Evolutionary conservation across 2,888 invertebrate genomes (phyloP).

Genomic region (Rhagophthalmus giganteus): DNA sequence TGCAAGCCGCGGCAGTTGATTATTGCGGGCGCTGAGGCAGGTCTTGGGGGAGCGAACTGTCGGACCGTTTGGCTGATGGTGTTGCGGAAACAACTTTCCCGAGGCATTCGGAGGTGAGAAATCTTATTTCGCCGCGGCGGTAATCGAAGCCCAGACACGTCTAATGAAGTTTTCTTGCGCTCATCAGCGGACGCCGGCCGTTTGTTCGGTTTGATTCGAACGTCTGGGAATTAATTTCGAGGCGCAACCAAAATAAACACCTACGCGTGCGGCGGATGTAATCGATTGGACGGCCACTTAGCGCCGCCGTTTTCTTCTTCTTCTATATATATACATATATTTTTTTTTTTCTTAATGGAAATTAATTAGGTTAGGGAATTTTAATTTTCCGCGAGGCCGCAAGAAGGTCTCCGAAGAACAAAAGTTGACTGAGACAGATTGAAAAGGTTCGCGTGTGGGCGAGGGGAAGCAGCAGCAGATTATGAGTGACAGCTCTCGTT

Average conservation of each 20-base stretch:
- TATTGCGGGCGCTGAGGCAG: slow-evolving; percentile 42
- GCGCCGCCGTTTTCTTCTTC: no score
- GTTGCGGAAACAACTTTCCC: slow-evolving; percentile 37
- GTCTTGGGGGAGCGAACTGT: slow-evolving; percentile 39
- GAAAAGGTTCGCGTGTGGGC: slow-evolving; percentile 39
- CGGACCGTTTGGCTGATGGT: slow-evolving; percentile 33
- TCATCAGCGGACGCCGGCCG: slow-evolving; percentile 42
- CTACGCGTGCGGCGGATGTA: not conserved
- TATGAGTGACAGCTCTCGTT: slow-evolving; percentile 54
- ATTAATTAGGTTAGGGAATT: no score
- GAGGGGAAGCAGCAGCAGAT: slow-evolving; percentile 41
- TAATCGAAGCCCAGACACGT: slow-evolving; percentile 54
- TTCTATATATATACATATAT: no score
- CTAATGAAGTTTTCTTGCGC: slow-evolving; percentile 52
- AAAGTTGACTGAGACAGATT: slow-evolving; percentile 41
- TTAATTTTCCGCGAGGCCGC: slow-evolving; percentile 44
- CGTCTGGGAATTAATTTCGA: slow-evolving; percentile 19
- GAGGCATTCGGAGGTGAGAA: slow-evolving; percentile 52
- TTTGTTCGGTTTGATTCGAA: slow-evolving; percentile 40
- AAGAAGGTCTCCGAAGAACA: slow-evolving; percentile 46
- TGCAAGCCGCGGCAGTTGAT: slow-evolving; percentile 40
- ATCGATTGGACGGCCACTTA: no score
- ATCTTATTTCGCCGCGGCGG: slow-evolving; percentile 52
- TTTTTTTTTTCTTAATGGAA: no score
- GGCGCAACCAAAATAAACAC: not conserved